These are phyloP conservation scores for Saccostrea cuccullata DNA, from an alignment of 1,140 invertebrate genomes.

Conservation along the genomic window DNA sequence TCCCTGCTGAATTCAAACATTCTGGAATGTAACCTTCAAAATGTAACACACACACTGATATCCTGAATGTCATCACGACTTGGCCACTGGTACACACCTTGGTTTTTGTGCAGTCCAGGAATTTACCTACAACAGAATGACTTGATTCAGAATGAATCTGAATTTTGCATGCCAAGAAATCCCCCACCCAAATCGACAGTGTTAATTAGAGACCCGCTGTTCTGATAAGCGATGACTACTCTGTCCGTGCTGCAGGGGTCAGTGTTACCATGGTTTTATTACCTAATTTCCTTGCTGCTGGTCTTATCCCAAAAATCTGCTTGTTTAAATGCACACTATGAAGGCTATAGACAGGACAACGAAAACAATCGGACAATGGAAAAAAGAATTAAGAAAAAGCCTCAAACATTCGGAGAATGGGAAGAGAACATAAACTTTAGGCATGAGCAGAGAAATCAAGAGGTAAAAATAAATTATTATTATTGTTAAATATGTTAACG, in stretches of 20 bases:
- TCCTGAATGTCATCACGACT: slow-evolving; percentile 30
- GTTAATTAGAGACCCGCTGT: too few relatives aligned
- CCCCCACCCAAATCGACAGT: too few relatives aligned
- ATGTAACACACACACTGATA: neutral
- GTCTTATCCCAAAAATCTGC: neutral
- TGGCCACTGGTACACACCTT: slow-evolving; percentile 35
- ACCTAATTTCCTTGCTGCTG: too few relatives aligned
- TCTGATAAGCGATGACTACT: too few relatives aligned
- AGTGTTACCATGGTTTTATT: too few relatives aligned
- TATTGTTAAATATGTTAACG: neutral
- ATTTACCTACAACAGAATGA: neutral
- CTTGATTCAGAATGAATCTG: too few relatives aligned
- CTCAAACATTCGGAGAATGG: neutral
- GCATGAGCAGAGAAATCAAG: neutral
- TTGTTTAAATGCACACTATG: neutral
- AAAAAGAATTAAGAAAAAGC: slow-evolving; percentile 4
- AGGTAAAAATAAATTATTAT: neutral
- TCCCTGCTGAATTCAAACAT: slow-evolving; percentile 6
- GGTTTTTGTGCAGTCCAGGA: neutral
- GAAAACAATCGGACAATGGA: neutral
- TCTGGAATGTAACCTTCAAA: slow-evolving; percentile 34
- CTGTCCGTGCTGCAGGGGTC: too few relatives aligned
- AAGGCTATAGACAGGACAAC: neutral
- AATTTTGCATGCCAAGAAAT: too few relatives aligned
- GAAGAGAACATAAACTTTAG: neutral